These are phyloP conservation scores for Leucosticte australis DNA, from an alignment of 2,113 vertebrate genomes.

Conservation along the genomic window DNA sequence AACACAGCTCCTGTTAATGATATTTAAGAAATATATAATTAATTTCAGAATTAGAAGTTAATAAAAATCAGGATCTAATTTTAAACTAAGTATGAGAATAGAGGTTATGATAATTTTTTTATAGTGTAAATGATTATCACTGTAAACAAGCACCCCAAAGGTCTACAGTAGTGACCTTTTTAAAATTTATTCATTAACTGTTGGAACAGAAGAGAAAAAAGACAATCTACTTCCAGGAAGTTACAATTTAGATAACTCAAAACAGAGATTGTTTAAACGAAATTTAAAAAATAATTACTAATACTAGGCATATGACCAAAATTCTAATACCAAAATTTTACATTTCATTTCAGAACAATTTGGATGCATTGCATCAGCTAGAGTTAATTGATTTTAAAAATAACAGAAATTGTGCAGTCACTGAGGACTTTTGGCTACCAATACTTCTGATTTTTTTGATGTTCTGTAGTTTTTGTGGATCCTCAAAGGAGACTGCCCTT, in stretches of 20 bases:
- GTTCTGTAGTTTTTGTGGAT: not conserved
- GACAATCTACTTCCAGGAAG: not conserved
- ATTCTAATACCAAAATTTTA: not conserved
- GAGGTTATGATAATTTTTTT: not conserved
- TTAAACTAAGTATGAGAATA: not conserved
- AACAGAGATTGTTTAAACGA: not conserved
- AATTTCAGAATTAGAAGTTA: not conserved
- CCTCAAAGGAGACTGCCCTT: not conserved
- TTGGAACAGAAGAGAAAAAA: not conserved
- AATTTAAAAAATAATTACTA: not conserved
- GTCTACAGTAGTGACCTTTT: not conserved
- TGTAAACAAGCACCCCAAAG: not conserved
- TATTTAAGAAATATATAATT: not conserved
- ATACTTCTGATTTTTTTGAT: not conserved
- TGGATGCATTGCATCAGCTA: not conserved
- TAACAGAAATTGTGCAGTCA: not conserved
- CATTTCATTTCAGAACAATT: not conserved
- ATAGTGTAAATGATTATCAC: not conserved
- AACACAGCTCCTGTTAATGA: not conserved
- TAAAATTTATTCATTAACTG: not conserved
- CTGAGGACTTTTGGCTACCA: not conserved
- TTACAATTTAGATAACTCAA: not conserved
- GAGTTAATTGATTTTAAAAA: slow-evolving; percentile 12
- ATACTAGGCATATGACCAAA: not conserved
- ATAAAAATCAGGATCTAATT: not conserved